A percentile compares a stretch with the other conserved stretches of the same genome.
Conservation (phyloP, 1,140 invertebrate species). For the Ectropis grisescens region DNA sequence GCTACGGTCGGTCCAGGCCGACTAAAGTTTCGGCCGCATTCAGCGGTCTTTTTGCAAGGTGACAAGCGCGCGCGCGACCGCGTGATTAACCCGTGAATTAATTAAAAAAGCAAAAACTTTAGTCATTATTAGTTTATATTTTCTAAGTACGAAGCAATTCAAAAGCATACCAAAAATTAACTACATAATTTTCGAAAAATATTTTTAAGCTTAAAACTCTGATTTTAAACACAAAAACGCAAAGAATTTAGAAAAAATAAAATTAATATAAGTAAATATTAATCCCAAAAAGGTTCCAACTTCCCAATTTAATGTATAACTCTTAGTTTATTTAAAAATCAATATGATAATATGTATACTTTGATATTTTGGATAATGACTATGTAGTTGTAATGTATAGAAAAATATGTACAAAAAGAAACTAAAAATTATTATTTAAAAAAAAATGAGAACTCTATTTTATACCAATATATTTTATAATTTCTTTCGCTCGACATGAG, state of each 20-base stretch:
- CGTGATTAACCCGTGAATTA: too few relatives aligned
- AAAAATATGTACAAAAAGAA: constrained; percentile 31
- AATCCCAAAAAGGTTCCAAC: constrained; percentile 17
- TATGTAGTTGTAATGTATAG: constrained; percentile 20
- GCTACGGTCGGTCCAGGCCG: too few relatives aligned
- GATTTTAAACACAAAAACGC: constrained; percentile 8
- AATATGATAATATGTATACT: constrained; percentile 9
- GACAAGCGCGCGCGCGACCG: too few relatives aligned
- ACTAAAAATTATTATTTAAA: constrained; percentile 16
- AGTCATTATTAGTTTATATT: constrained; percentile 3
- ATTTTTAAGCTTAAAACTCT: constrained; percentile 4
- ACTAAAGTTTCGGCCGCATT: too few relatives aligned
- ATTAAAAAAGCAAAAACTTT: too few relatives aligned
- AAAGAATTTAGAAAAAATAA: constrained; percentile 11
- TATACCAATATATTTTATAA: constrained; percentile 11
- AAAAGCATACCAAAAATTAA: constrained; percentile 19
- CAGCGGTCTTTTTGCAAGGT: too few relatives aligned
- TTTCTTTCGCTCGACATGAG: constrained; percentile 15
- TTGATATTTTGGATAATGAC: constrained; percentile 23
- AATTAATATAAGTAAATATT: constrained; percentile 19
- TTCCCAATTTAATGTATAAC: constrained; percentile 12
- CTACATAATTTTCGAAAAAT: constrained; percentile 5
- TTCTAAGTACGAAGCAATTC: constrained; percentile 45
- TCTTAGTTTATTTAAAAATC: constrained; percentile 9
- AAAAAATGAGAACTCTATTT: constrained; percentile 11